These are phyloP conservation scores for Drosophila rhopaloa DNA, from an alignment of 1,140 invertebrate species.

Conservation along the genomic window DNA sequence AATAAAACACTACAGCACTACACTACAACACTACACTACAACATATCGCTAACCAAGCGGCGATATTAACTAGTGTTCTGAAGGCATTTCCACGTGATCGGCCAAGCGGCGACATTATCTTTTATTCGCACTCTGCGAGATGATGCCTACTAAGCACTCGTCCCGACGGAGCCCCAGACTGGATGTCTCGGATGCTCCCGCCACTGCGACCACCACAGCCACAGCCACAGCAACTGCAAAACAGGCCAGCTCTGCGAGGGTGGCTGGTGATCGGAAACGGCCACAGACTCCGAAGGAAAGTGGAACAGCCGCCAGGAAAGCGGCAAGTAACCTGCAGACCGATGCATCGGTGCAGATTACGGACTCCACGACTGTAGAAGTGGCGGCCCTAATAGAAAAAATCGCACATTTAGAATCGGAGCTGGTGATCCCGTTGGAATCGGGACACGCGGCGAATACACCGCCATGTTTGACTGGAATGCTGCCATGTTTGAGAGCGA, in stretches of 20 bases:
- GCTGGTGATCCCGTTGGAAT: conserved; percentile 4
- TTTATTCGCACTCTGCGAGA: not conserved
- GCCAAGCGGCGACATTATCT: not conserved
- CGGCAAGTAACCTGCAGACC: not conserved
- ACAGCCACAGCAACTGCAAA: conserved; percentile 1
- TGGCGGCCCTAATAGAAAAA: not conserved
- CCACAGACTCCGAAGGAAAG: not conserved
- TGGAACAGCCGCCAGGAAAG: not conserved
- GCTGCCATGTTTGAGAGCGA: no score
- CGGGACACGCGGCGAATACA: no score
- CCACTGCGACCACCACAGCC: not conserved
- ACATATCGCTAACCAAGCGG: no score
- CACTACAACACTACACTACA: no score
- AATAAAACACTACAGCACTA: not conserved
- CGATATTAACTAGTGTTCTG: no score
- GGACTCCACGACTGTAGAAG: no score
- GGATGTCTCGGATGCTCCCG: not conserved
- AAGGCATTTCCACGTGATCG: no score
- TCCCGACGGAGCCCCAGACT: conserved; percentile 1
- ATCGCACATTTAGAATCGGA: conserved; percentile 1
- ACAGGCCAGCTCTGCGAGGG: not conserved
- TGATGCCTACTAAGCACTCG: conserved; percentile 4
- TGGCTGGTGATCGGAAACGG: conserved; percentile 4
- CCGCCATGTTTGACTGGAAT: no score
- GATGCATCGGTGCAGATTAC: not conserved